These are phyloP conservation scores for Drosophila triauraria DNA, from an alignment of 1,140 invertebrate genomes.

Conservation along the genomic window DNA sequence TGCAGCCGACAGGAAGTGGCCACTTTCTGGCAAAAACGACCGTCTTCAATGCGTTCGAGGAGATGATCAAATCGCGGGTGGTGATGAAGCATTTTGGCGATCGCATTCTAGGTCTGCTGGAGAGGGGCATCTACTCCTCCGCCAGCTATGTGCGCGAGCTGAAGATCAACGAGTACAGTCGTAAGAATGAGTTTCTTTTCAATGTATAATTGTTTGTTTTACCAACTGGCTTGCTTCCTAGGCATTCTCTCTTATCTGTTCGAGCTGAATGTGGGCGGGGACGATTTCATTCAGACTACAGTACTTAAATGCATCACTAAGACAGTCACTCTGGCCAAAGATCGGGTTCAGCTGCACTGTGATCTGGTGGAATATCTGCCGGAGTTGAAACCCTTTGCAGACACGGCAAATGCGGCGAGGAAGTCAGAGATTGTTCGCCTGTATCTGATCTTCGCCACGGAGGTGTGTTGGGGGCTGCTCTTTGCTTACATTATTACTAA, in stretches of 20 bases:
- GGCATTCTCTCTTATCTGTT: slow-evolving; percentile 65
- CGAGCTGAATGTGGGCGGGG: slow-evolving; percentile 52
- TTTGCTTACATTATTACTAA: background rate
- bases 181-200: slow-evolving; percentile 27
- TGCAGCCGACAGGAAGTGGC: background rate
- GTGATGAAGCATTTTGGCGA: slow-evolving; percentile 60
- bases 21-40: slow-evolving; percentile 53
- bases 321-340: slow-evolving; percentile 54
- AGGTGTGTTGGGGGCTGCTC: slow-evolving; percentile 26
- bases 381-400: slow-evolving; percentile 10
- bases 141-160: slow-evolving; percentile 51
- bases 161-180: slow-evolving; percentile 70
- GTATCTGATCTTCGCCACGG: slow-evolving; percentile 47
- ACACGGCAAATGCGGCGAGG: slow-evolving; percentile 18
- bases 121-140: slow-evolving; percentile 62
- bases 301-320: slow-evolving; percentile 61
- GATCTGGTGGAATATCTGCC: slow-evolving; percentile 66
- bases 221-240: background rate
- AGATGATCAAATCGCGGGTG: slow-evolving; percentile 46
- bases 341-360: slow-evolving; percentile 59
- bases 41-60: slow-evolving; percentile 62
- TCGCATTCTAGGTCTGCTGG: slow-evolving; percentile 50
- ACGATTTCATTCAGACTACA: slow-evolving; percentile 41
- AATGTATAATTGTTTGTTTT: too few relatives aligned
- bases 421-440: slow-evolving; percentile 61